Conservation (phyloP, 2,888 invertebrate genomes). For the Campoplex nolae region DNA sequence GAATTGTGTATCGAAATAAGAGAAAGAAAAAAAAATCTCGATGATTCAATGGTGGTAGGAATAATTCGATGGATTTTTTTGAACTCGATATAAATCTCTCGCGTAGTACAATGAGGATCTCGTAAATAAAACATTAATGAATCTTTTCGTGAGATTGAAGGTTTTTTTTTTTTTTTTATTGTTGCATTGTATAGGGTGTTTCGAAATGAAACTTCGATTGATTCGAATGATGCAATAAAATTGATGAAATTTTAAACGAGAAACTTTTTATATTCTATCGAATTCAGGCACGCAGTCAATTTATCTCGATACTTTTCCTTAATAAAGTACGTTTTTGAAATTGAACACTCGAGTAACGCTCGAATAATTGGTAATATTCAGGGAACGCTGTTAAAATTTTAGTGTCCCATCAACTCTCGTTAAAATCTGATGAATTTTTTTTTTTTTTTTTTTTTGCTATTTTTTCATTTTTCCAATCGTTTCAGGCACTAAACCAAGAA, state of each 20-base stretch:
- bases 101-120: no score
- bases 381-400: background rate
- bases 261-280: background rate
- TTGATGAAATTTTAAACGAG: slow-evolving; percentile 25
- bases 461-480: slow-evolving; percentile 76
- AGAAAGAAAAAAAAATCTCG: background rate
- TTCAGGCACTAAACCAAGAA: slow-evolving; percentile 94
- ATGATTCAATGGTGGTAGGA: background rate
- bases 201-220: background rate
- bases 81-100: background rate
- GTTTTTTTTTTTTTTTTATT: background rate
- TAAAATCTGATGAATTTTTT: slow-evolving; percentile 1
- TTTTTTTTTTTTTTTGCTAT: background rate
- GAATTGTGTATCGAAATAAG: background rate
- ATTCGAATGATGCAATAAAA: background rate
- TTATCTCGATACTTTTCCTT: background rate
- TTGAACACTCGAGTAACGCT: background rate
- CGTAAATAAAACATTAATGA: slow-evolving; percentile 13
- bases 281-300: background rate
- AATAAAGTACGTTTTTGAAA: background rate
- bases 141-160: background rate
- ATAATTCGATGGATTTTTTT: background rate
- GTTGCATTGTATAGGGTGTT: background rate
- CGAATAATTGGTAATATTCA: background rate
- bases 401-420: background rate